Conservation (phyloP, 2,797 vertebrate species). For the Pipistrellus kuhlii region DNA sequence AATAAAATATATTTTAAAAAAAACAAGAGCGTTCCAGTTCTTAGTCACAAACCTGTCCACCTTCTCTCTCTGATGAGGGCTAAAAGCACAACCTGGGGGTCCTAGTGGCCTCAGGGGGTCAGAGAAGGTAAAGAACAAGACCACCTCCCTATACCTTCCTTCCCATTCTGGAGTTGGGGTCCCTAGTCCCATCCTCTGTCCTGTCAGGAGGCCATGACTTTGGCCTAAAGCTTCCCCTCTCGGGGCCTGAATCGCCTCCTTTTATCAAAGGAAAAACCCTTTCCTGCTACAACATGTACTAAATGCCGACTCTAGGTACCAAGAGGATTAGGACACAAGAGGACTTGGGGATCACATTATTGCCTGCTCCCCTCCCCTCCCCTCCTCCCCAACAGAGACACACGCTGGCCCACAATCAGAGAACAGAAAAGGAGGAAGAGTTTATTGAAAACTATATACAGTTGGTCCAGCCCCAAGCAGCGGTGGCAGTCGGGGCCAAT, state of each 20-base stretch:
- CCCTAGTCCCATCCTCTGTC: slow-evolving; percentile 7
- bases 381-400: not conserved
- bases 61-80: not conserved
- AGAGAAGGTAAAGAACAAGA: not conserved
- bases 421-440: slow-evolving; percentile 74
- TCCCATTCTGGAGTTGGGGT: not conserved
- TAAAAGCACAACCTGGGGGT: not conserved
- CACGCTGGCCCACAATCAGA: not conserved
- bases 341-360: not conserved
- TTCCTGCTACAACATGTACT: not conserved
- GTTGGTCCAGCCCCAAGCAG: slow-evolving; percentile 57
- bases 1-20: not conserved
- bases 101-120: not conserved
- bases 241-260: not conserved
- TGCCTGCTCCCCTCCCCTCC: not conserved
- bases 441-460: slow-evolving; percentile 84
- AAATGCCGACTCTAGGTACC: not conserved
- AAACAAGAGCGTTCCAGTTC: not conserved
- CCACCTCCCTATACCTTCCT: not conserved
- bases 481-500: not conserved
- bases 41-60: not conserved
- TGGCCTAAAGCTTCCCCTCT: slow-evolving; percentile 6
- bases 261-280: not conserved
- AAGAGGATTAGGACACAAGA: not conserved
- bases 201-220: not conserved